Evolutionary conservation across 2,797 vertebrate species (phyloP).

Genomic region (Acestrorhynchus altus): DNA sequence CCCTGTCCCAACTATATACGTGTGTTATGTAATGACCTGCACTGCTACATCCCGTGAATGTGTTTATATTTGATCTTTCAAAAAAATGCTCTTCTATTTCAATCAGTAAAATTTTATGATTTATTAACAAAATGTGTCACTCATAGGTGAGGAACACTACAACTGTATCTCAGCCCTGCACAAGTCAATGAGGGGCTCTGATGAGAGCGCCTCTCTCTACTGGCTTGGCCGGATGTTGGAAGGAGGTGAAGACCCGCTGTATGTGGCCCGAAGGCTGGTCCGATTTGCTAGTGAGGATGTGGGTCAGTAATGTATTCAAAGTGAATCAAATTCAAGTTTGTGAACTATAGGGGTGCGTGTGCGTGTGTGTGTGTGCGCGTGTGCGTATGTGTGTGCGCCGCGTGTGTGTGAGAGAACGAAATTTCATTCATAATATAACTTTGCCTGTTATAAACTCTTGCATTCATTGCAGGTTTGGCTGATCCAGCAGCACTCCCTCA

Average conservation of each 20-base stretch:
- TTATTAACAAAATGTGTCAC: no score
- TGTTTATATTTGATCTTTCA: no score
- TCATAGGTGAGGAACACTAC: conserved; percentile 92
- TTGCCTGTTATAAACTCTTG: neutral
- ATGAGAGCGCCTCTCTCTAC: conserved; percentile 93
- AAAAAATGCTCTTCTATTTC: no score
- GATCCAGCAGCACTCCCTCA: conserved; percentile 92
- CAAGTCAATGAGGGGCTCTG: conserved; percentile 95
- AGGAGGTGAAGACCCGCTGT: conserved; percentile 94
- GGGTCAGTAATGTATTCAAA: conserved; percentile 64
- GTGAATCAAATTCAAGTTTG: neutral
- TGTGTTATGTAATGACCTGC: no score
- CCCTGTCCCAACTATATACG: no score
- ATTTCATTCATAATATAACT: no score
- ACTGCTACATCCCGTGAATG: no score
- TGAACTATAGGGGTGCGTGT: no score
- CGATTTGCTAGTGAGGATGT: conserved; percentile 97
- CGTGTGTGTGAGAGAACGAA: no score
- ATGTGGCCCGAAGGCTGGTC: conserved; percentile 92
- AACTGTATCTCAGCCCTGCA: conserved; percentile 97
- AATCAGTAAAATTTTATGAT: no score
- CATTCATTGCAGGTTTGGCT: conserved; percentile 82
- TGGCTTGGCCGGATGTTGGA: conserved; percentile 98
- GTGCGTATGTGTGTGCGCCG: neutral
- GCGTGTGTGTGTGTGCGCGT: no score